Evolutionary conservation across 2,888 invertebrate species (phyloP).

Genomic region (Parthenolecanium corni): DNA sequence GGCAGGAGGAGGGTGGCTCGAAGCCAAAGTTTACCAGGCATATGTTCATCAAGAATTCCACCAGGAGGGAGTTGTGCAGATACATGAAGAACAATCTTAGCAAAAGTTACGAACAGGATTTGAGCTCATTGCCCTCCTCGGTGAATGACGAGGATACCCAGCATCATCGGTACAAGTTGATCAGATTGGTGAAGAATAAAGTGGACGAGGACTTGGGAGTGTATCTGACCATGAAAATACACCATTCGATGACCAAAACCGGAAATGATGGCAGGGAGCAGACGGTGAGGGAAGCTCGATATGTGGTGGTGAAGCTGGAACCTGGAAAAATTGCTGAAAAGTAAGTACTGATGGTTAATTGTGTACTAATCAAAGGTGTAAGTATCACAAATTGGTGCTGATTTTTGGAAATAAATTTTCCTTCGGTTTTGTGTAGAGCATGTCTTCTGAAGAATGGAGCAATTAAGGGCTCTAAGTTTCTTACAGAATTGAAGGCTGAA

Average conservation of each 20-base stretch:
- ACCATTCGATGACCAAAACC: conserved; percentile 40
- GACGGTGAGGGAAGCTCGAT: conserved; percentile 49
- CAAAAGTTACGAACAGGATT: conserved; percentile 9
- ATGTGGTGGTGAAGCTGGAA: conserved; percentile 43
- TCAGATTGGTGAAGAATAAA: conserved; percentile 53
- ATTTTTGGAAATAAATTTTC: no score
- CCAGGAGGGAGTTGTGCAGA: conserved; percentile 7
- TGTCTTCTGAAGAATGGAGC: no score
- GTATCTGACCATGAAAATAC: conserved; percentile 54
- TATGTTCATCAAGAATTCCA: conserved; percentile 33
- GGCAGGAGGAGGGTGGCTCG: background rate
- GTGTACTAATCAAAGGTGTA: no score
- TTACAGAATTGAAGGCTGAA: no score
- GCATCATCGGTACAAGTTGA: conserved; percentile 40
- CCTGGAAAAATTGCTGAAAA: conserved; percentile 44
- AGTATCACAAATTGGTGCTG: background rate
- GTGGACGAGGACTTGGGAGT: conserved; percentile 59
- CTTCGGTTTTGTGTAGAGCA: no score
- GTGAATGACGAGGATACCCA: conserved; percentile 11
- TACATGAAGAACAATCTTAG: conserved; percentile 13
- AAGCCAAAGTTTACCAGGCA: conserved; percentile 32
- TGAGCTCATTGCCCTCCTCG: conserved; percentile 11
- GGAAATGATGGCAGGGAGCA: conserved; percentile 37
- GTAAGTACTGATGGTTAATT: conserved; percentile 37
- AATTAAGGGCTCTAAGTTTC: no score